Conservation (phyloP, 2,797 vertebrate species). For the Periparus ater region DNA sequence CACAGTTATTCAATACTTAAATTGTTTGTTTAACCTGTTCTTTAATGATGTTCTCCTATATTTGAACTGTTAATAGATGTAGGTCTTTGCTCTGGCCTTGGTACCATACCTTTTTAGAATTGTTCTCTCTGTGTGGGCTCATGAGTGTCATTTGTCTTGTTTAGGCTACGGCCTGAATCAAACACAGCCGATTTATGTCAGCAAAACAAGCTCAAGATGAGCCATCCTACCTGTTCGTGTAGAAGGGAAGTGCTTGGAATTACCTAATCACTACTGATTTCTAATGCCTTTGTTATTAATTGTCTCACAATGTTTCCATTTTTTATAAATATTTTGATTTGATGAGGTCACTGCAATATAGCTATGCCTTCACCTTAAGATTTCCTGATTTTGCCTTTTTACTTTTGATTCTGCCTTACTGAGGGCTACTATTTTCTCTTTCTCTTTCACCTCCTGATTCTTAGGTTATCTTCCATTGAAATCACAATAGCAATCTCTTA, state of each 20-base stretch:
- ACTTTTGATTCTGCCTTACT: background rate
- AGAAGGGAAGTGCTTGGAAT: background rate
- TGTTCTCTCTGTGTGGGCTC: background rate
- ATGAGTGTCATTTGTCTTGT: background rate
- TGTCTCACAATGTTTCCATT: background rate
- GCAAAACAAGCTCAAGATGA: background rate
- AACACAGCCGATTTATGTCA: accelerated
- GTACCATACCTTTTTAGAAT: background rate
- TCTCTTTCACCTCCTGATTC: background rate
- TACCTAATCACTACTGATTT: background rate
- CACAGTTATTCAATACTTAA: background rate
- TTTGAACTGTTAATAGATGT: background rate
- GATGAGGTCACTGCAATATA: background rate
- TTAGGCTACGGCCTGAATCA: background rate
- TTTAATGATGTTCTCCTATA: background rate
- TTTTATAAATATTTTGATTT: background rate
- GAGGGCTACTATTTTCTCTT: background rate
- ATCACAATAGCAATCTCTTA: background rate
- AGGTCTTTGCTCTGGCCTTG: background rate
- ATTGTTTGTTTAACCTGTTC: background rate
- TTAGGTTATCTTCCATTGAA: background rate
- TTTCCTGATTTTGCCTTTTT: background rate
- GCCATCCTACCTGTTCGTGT: accelerated
- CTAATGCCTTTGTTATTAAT: background rate
- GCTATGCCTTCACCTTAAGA: background rate